These are phyloP conservation scores for Fistularia commersonii DNA, from an alignment of 2,797 vertebrate species.

Conservation along the genomic window DNA sequence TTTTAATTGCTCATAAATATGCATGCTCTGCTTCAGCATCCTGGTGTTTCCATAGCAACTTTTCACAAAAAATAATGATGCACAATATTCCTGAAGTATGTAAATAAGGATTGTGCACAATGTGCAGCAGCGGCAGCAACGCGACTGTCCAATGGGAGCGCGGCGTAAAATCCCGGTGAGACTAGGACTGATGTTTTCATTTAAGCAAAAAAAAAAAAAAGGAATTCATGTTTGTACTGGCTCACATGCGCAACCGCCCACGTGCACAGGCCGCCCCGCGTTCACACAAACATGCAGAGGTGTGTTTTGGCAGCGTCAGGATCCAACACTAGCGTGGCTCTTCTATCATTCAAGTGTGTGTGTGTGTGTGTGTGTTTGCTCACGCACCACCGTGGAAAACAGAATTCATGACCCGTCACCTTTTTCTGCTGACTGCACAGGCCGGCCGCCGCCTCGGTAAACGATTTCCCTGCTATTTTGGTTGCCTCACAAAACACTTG, in stretches of 20 bases:
- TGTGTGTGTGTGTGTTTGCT: conserved; percentile 49
- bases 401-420: conserved; percentile 70
- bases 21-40: too few relatives aligned
- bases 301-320: conserved; percentile 45
- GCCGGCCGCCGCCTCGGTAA: conserved; percentile 44
- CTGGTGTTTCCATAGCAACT: too few relatives aligned
- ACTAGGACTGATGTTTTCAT: too few relatives aligned
- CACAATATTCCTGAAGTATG: too few relatives aligned
- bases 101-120: too few relatives aligned
- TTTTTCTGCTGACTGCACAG: conserved; percentile 64
- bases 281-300: conserved; percentile 1
- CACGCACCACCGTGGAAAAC: conserved; percentile 37
- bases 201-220: too few relatives aligned
- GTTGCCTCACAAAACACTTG: conserved; percentile 60
- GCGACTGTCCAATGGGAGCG: too few relatives aligned
- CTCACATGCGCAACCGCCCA: background rate
- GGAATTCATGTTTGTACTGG: too few relatives aligned
- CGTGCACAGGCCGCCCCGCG: conserved; percentile 8
- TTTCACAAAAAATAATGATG: too few relatives aligned
- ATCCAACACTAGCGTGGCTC: conserved; percentile 34
- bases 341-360: conserved; percentile 56
- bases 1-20: too few relatives aligned
- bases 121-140: too few relatives aligned
- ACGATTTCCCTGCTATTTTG: conserved; percentile 45
- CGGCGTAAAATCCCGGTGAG: too few relatives aligned